Base-by-base conservation (phyloP, 1,140 invertebrate species). In the Drosophila equinoxialis region DNA sequence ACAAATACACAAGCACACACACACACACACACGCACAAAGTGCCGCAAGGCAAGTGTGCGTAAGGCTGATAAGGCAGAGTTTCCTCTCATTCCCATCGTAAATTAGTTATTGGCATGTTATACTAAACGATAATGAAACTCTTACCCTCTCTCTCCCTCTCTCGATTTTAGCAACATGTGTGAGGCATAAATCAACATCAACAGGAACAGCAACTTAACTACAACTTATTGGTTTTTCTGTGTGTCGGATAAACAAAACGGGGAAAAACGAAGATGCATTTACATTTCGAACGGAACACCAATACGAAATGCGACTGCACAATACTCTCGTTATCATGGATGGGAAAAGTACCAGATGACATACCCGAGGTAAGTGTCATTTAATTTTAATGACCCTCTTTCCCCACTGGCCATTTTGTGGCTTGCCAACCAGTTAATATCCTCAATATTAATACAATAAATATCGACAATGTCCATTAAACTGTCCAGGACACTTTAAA, bases 261-360 rank as follows among this genome's bases (percentile, higher is more conserved):
- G 74, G 65, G 59, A 41, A 65, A 74, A 91, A 30, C 30, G 30
- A 30, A 79, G 81, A 97, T 97, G 96, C 96, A 97, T 95, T 94
- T 97, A 90, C 96, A 97, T 94, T 98, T 99, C 93, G 98, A 99
- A 93, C 95, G 96, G 81, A 97, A 97, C 91, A 95, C 95, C 79
- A 98, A 97, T 92, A 97, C 97, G 68, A 96, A 97, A 93, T 98
- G 97, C 93, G 98, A 99, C 93, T 98, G 97, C 93, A 96, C 97
- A 80, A 98, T 99, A 89, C 93, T 98, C 73, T 97, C 97, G 75
- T 94, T 99, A 86, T 98, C 98, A 84, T 99, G 98, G 98, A 99
- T 99, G 98, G 98, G 98, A 77, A 98, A 98, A 93, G 97, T 98
- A 78, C 98, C 98, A 66, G 98, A 99, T 92, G 97, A 98, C 90